phyloP scores from a whole-genome alignment of 2,888 invertebrate species.

The Morpho deidamia region DNA sequence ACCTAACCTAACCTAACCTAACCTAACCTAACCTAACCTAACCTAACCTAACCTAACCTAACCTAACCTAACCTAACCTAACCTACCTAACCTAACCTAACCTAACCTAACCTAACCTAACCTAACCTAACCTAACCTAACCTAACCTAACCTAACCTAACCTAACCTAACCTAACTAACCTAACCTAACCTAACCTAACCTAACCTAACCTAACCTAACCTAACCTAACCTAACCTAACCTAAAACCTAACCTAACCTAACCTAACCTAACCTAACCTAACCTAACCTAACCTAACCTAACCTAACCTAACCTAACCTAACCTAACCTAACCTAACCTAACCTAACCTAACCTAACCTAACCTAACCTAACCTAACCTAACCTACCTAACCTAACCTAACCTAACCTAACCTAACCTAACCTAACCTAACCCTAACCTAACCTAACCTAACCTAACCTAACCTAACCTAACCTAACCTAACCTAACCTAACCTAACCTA shows the following conservation, averaged over 20 bases:
- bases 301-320: constrained; percentile 11
- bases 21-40: constrained; percentile 19
- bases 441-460: constrained; percentile 20
- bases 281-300: constrained; percentile 8
- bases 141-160: not conserved
- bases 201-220: constrained; percentile 13
- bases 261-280: constrained; percentile 17
- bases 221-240: constrained; percentile 22
- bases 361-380: constrained; percentile 1
- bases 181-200: not conserved
- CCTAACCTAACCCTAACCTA: constrained; percentile 25
- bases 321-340: constrained; percentile 21
- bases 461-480: constrained; percentile 25
- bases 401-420: constrained; percentile 27
- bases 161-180: not conserved
- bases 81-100: constrained; percentile 20
- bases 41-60: constrained; percentile 14
- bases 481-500: constrained; percentile 26
- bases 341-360: constrained; percentile 1
- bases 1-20: constrained; percentile 15
- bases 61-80: constrained; percentile 7
- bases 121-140: not conserved
- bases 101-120: constrained; percentile 21
- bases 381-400: constrained; percentile 26
- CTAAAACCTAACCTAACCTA: constrained; percentile 19